These are phyloP conservation scores for Mycteria americana DNA, from an alignment of 2,797 vertebrate genomes.

Conservation along the genomic window DNA sequence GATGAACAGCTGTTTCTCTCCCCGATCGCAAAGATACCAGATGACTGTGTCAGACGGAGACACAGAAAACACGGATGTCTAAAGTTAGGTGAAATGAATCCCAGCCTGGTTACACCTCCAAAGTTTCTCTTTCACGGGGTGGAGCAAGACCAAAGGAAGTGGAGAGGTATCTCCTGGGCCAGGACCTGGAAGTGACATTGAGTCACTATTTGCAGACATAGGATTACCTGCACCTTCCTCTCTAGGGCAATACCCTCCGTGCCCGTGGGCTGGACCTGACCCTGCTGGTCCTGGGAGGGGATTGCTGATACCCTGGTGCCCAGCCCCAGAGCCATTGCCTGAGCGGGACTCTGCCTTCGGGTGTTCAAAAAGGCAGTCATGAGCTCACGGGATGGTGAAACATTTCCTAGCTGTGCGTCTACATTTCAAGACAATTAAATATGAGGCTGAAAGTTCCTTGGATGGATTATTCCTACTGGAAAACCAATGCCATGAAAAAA, in stretches of 20 bases:
- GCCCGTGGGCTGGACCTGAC: neutral
- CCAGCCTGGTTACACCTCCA: neutral
- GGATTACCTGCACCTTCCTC: neutral
- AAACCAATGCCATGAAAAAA: neutral
- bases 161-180: neutral
- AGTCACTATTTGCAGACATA: neutral
- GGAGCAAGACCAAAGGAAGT: neutral
- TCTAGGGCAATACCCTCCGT: neutral
- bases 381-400: neutral
- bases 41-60: neutral
- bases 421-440: neutral
- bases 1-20: slow-evolving; percentile 9
- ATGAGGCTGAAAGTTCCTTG: neutral
- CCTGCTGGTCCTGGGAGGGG: neutral
- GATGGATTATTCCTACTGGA: neutral
- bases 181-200: neutral
- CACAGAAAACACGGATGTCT: neutral
- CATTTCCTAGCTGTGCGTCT: neutral
- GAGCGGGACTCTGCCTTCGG: neutral
- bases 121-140: neutral
- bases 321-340: neutral
- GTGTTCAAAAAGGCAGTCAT: neutral
- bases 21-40: neutral
- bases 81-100: neutral
- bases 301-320: neutral